Evolutionary conservation across 2,113 vertebrate genomes (phyloP).

Genomic region (Eleginops maclovinus): DNA sequence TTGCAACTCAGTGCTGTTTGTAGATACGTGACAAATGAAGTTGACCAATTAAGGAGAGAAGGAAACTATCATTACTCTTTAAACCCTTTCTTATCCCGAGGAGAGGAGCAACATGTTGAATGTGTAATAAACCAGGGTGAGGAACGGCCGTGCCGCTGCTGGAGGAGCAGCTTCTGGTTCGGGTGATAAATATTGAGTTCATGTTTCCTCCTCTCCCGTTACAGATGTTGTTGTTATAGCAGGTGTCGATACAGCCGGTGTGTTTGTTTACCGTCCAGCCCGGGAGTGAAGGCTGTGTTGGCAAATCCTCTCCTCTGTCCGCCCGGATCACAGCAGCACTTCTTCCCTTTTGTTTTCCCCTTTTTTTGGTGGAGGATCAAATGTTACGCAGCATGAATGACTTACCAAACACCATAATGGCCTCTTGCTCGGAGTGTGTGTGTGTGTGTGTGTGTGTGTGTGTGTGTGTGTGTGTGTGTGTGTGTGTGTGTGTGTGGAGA

Average conservation of each 20-base stretch:
- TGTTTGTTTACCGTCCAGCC: neutral
- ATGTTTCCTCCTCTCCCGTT: neutral
- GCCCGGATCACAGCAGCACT: neutral
- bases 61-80: neutral
- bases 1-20: neutral
- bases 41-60: neutral
- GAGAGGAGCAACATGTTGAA: neutral
- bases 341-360: neutral
- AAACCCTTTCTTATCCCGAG: neutral
- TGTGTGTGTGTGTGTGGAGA: conserved; percentile 4
- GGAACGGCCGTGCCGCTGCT: neutral
- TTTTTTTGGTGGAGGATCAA: conserved; percentile 11
- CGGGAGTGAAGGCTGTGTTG: neutral
- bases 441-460: too few relatives aligned
- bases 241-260: conserved; percentile 5
- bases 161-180: neutral
- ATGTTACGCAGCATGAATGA: conserved; percentile 24
- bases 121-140: neutral
- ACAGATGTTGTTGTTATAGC: conserved; percentile 2
- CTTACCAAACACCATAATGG: conserved; percentile 15
- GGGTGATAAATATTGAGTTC: conserved; percentile 11
- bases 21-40: neutral
- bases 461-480: neutral
- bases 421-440: neutral
- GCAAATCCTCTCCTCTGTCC: conserved; percentile 22